Evolutionary conservation across 2,888 invertebrate species (phyloP), one percentile per base, ranked within the genome.

Genomic region (Eretmocerus hayati): DNA sequence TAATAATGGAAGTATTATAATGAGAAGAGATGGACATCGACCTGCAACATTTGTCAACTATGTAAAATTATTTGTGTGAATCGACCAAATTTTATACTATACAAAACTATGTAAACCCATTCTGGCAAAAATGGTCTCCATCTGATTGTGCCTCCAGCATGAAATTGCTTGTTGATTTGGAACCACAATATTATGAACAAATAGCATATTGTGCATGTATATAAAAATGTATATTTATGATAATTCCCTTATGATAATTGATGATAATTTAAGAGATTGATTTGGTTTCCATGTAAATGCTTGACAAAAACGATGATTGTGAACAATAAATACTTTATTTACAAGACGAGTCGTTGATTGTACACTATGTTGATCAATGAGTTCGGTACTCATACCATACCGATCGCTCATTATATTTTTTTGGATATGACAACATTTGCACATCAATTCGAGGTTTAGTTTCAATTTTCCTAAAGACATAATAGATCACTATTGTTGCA

Each of bases 251-350:
- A 51, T 26, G 55, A 49, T 46, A 56, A 42, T 35, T 46, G 44
- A 46, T 42, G 50, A 48, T 50, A 54, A 50, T 36, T 33, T 39
- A 30, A 45, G 13, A n/a, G 2, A 11, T 41, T 48, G 9, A 38
- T 15, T 46, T 42, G 16, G 22, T 35, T 44, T 32, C 22, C 42
- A 20, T 42, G 5, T 32, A 37, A 19, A 35, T 41, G 13, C 8
- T 4, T 37, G 15, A 43, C 32, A 36, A 30, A 22, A 3, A 37
- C 21, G 16, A 43, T 33, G 35, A 44, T 52, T 57, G 50, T 59
- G 57, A 46, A 56, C 53, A 64, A 64, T 64, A 64, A 65, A 65
- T 63, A 62, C 46, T 63, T 65, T 65, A 65, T 64, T 65, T 62
- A 63, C 60, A 65, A 59, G 54, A 38, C 47, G 42, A 19, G 40